A percentile compares a stretch with the other conserved stretches of the same genome.
Conservation (phyloP, 2,113 vertebrate genomes). For the Ptychochromis oligacanthus region DNA sequence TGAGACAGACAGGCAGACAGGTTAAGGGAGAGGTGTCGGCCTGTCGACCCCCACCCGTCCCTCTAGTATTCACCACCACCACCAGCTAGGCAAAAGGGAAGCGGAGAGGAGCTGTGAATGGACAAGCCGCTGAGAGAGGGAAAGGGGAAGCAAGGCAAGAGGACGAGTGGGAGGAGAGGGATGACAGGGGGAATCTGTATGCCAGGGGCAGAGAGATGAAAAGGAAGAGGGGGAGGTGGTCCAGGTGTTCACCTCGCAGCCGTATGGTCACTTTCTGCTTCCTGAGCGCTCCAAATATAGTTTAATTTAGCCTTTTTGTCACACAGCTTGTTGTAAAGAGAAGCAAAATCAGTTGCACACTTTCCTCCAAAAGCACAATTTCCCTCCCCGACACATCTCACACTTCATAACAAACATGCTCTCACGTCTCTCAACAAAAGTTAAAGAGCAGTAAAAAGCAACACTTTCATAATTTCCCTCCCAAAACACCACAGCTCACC, state of each 20-base stretch:
- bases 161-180: conserved; percentile 60
- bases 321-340: background rate
- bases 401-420: conserved; percentile 21
- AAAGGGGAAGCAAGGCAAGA: conserved; percentile 52
- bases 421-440: background rate
- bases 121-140: conserved; percentile 75
- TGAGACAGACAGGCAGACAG: conserved; percentile 47
- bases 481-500: conserved; percentile 47
- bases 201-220: conserved; percentile 59
- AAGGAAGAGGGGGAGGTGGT: conserved; percentile 37
- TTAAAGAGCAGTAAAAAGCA: conserved; percentile 16
- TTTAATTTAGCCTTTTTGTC: background rate
- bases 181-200: conserved; percentile 66
- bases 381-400: conserved; percentile 8
- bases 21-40: conserved; percentile 27
- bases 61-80: conserved; percentile 17
- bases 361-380: conserved; percentile 7
- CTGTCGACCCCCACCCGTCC: conserved; percentile 46
- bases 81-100: background rate
- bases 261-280: conserved; percentile 43
- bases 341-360: conserved; percentile 12
- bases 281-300: background rate
- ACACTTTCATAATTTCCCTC: conserved; percentile 25
- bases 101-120: conserved; percentile 50
- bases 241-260: conserved; percentile 75